Evolutionary conservation across 2,888 invertebrate species (phyloP).

Genomic region (Tenthredo mesomela): DNA sequence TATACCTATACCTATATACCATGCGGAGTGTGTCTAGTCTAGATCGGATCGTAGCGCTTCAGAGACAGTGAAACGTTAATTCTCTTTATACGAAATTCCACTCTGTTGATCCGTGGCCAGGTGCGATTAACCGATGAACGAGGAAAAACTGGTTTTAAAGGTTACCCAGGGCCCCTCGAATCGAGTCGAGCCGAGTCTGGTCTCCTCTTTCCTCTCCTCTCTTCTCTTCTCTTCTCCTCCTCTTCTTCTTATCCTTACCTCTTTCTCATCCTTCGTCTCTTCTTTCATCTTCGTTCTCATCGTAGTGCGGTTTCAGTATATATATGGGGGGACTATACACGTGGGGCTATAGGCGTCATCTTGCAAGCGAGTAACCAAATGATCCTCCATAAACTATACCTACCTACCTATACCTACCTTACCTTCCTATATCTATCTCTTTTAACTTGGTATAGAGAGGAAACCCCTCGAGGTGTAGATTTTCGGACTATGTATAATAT

Average conservation of each 20-base stretch:
- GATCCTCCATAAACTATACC: not conserved
- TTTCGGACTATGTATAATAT: not conserved
- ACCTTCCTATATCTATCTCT: not conserved
- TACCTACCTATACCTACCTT: not conserved
- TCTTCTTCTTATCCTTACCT: not conserved
- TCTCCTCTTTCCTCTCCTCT: not conserved
- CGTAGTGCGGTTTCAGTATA: slow-evolving; percentile 4
- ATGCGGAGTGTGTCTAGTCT: not conserved
- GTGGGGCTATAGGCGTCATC: slow-evolving; percentile 31
- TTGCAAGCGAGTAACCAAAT: slow-evolving; percentile 50
- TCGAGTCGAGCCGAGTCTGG: not conserved
- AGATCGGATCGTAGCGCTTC: not conserved
- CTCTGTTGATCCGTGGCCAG: slow-evolving; percentile 36
- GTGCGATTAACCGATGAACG: slow-evolving; percentile 45
- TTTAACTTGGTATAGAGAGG: not conserved
- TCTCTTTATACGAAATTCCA: slow-evolving; percentile 42
- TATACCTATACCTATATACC: not conserved
- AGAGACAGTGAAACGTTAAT: slow-evolving; percentile 12
- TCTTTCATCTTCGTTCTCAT: not conserved
- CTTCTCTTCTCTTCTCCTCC: not conserved
- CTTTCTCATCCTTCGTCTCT: not conserved
- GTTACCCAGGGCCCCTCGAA: not conserved
- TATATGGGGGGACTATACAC: not conserved
- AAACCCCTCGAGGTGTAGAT: slow-evolving; percentile 20
- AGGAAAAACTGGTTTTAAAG: slow-evolving; percentile 48